Base-by-base conservation (phyloP, 2,113 vertebrate species). In the Bufo gargarizans region DNA sequence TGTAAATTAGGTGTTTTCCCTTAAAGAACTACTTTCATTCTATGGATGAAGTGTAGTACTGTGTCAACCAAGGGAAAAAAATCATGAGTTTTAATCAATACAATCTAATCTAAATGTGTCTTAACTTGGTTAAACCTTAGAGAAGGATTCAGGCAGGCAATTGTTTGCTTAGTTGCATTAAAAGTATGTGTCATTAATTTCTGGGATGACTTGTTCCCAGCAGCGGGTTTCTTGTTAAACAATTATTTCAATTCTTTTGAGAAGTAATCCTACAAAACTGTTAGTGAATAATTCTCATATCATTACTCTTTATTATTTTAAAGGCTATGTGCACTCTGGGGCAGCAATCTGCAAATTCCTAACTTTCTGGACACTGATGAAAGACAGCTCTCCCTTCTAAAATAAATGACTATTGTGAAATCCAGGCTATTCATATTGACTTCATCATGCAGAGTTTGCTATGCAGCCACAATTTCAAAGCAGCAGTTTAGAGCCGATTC, bases 61-160 rank as follows among this genome's bases (percentile, higher is more conserved):
- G 77, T 47, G 43, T 65, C 8, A 49, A 3, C 45, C n/a, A 2
- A 43, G 16, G 55, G 63, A 65, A 82, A 82, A 82, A 82, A 82
- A 58, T 82, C 79, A 47, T 58, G 80, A 82, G 45, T 63, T 65
- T 80, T 65, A 65, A 82, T 82, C 80, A 82, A 82, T 82, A 82
- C 20, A 82, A 63, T 82, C 59, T 63, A 65, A 82, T 82, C 45
- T 82, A 82, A 82, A 82, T 67, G 59, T 82, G 80, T 65, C 80
- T 82, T 65, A 82, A 82, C 80, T 82, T 63, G n/a, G 59, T 82
- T 63, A 82, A 82, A 82, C 65, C 79, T 63, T 59, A 19, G 47
- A 12, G 79, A 33, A 82, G 63, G 80, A 49, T 59, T 65, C 80
- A 82, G 14, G 33, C 9, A 45, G 43, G 80, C 59, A 82, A 63